phyloP scores from a whole-genome alignment of 1,140 invertebrate genomes.

The Tenebrio molitor region DNA sequence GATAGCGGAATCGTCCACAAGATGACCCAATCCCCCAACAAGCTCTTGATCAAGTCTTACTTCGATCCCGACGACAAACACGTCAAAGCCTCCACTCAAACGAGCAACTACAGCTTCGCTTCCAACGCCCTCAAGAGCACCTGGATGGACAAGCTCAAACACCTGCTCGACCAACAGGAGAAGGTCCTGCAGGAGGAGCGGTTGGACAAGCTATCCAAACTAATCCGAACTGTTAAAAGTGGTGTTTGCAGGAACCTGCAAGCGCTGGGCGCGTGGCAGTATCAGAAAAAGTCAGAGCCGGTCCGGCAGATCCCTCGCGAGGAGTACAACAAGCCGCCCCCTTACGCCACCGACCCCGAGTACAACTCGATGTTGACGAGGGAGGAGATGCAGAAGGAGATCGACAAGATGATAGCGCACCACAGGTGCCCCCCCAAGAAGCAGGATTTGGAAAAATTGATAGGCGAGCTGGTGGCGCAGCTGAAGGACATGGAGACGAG shows the following conservation, averaged over 20 bases:
- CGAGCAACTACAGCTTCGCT: not conserved
- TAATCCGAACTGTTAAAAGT: slow-evolving; percentile 21
- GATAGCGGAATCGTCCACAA: slow-evolving; percentile 57
- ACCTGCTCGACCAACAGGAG: slow-evolving; percentile 61
- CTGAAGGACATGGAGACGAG: slow-evolving; percentile 56
- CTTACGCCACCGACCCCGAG: slow-evolving; percentile 53
- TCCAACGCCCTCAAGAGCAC: slow-evolving; percentile 48
- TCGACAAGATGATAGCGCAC: slow-evolving; percentile 51
- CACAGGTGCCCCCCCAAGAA: slow-evolving; percentile 29
- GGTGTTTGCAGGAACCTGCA: slow-evolving; percentile 55
- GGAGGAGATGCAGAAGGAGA: slow-evolving; percentile 52
- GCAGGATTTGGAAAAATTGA: slow-evolving; percentile 56
- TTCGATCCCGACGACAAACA: slow-evolving; percentile 26
- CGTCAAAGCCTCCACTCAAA: slow-evolving; percentile 2
- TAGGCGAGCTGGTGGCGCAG: slow-evolving; percentile 59
- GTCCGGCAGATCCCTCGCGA: slow-evolving; percentile 49
- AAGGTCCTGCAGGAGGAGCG: slow-evolving; percentile 62
- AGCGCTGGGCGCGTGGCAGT: slow-evolving; percentile 57
- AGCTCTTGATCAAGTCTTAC: slow-evolving; percentile 57
- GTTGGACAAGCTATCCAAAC: slow-evolving; percentile 13
- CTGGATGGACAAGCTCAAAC: slow-evolving; percentile 62
- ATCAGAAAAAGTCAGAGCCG: slow-evolving; percentile 45
- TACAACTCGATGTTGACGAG: slow-evolving; percentile 57
- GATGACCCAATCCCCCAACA: slow-evolving; percentile 52
- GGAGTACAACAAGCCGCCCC: slow-evolving; percentile 34